These are phyloP conservation scores for Lophura nycthemera DNA, from an alignment of 2,113 vertebrate species.

Conservation along the genomic window DNA sequence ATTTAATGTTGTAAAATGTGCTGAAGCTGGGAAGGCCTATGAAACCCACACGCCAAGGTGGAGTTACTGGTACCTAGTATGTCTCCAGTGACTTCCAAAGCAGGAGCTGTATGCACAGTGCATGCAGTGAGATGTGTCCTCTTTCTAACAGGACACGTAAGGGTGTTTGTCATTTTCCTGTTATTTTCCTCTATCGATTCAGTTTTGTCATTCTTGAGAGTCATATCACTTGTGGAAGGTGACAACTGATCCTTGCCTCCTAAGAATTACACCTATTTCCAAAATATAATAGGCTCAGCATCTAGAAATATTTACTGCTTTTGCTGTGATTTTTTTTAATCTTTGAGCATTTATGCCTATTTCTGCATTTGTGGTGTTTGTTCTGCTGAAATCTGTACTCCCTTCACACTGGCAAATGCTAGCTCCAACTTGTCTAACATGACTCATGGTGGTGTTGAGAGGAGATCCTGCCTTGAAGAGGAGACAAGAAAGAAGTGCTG, in stretches of 20 bases:
- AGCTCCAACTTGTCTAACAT: background rate
- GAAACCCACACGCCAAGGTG: background rate
- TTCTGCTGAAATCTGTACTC: background rate
- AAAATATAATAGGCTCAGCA: background rate
- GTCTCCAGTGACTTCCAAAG: background rate
- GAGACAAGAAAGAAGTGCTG: background rate
- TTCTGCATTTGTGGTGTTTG: background rate
- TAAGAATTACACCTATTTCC: background rate
- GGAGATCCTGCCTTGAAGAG: background rate
- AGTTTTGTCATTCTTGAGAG: background rate
- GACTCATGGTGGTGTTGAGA: background rate
- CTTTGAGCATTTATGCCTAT: background rate
- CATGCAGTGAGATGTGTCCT: accelerated
- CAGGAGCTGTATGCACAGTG: accelerated
- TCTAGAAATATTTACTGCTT: background rate
- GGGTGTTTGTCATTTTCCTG: background rate
- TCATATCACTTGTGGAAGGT: accelerated
- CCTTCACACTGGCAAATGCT: background rate
- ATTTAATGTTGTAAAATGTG: background rate
- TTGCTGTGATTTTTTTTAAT: accelerated
- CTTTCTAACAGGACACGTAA: background rate
- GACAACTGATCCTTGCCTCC: background rate
- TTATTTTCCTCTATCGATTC: background rate
- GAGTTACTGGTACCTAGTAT: background rate
- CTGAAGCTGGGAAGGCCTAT: background rate